Percentiles rank a stretch among this genome's conserved stretches.
Conservation (phyloP, 2,888 invertebrate species). For the Lampropteryx suffumata region DNA sequence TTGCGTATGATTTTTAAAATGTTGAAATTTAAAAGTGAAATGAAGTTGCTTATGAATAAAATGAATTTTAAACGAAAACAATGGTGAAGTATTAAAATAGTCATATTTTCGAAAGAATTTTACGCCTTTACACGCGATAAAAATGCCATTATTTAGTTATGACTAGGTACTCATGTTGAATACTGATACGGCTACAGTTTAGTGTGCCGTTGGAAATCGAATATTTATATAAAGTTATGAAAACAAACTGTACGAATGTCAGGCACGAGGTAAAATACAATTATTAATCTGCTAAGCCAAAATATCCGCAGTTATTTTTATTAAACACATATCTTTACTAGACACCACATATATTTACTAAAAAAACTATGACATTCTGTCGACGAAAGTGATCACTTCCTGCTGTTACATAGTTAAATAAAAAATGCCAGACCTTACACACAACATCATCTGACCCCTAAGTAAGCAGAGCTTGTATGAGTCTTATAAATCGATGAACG, state of each 20-base stretch:
- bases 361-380: no score
- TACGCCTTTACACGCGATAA: conserved; percentile 19
- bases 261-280: not conserved
- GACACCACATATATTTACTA: no score
- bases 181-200: conserved; percentile 10
- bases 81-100: conserved; percentile 2
- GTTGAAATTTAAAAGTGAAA: conserved; percentile 8
- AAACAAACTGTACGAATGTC: conserved; percentile 10
- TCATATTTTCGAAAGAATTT: conserved; percentile 16
- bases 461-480: no score
- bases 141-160: conserved; percentile 21
- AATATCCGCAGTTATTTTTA: no score
- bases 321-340: no score
- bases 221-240: conserved; percentile 7
- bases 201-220: conserved; percentile 2
- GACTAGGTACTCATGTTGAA: conserved; percentile 9
- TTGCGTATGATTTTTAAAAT: conserved; percentile 10
- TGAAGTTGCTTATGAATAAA: conserved; percentile 16
- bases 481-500: no score
- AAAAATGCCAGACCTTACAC: no score
- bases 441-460: no score
- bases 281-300: not conserved
- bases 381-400: no score
- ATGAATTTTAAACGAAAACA: conserved; percentile 6
- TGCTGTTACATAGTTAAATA: no score